Percentiles rank a stretch among this genome's conserved stretches.
phyloP scores from a whole-genome alignment of 2,888 invertebrate genomes.

The Polyommatus icarus region DNA sequence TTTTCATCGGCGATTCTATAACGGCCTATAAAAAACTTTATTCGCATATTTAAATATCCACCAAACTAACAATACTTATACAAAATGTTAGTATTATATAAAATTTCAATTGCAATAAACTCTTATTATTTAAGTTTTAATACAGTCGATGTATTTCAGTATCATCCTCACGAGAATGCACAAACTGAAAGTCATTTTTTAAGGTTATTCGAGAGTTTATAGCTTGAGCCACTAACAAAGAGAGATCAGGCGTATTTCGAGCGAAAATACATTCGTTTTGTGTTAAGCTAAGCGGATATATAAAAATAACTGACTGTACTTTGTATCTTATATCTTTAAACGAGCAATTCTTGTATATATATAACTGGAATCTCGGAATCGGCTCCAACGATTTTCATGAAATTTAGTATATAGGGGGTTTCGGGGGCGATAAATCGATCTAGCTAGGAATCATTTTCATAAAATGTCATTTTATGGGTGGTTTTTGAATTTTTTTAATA shows the following conservation, averaged over 20 bases:
- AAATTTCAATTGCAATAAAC: neutral
- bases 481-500: no score
- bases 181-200: slow-evolving; percentile 21
- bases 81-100: neutral
- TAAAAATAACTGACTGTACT: neutral
- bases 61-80: neutral
- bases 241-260: neutral
- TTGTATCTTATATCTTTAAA: no score
- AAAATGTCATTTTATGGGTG: no score
- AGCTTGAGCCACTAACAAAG: slow-evolving; percentile 16
- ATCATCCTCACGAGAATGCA: neutral
- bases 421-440: no score
- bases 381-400: no score
- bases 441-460: no score
- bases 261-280: neutral
- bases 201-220: slow-evolving; percentile 25
- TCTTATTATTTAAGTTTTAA: neutral
- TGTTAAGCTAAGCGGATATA: neutral
- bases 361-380: no score
- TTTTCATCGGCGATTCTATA: no score
- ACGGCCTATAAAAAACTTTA: no score
- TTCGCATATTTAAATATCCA: neutral
- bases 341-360: no score
- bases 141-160: neutral
- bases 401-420: no score